These are phyloP conservation scores for Athene noctua DNA, from an alignment of 2,113 vertebrate species.

Conservation along the genomic window DNA sequence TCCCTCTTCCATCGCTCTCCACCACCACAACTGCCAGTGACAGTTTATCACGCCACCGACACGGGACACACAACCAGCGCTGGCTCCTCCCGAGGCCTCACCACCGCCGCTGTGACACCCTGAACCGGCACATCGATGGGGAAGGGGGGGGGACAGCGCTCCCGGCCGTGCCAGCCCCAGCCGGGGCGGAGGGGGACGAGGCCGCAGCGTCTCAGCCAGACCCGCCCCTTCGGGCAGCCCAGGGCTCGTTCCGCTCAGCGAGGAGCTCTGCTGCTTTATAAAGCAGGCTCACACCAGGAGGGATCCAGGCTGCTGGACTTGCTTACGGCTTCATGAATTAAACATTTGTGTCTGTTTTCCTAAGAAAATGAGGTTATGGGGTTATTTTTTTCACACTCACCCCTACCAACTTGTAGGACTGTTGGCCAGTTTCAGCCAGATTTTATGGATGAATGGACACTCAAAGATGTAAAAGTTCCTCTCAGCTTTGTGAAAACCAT, in stretches of 20 bases:
- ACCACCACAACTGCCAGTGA: not conserved
- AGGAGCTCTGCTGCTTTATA: not conserved
- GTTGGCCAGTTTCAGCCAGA: not conserved
- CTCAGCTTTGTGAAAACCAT: not conserved
- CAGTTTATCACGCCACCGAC: not conserved
- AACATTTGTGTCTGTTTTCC: not conserved
- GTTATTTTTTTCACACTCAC: not conserved
- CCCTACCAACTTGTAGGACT: not conserved
- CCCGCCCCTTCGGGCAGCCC: not conserved
- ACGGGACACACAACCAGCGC: not conserved
- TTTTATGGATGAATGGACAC: not conserved
- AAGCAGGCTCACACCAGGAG: not conserved
- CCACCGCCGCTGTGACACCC: not conserved
- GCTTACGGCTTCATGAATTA: not conserved
- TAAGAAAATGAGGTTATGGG: not conserved
- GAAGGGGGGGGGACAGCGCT: fast-evolving
- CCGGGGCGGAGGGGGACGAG: not conserved
- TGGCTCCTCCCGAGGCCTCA: not conserved
- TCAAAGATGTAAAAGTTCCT: not conserved
- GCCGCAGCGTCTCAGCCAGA: fast-evolving
- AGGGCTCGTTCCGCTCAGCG: not conserved
- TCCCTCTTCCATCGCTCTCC: not conserved
- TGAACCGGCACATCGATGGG: not conserved
- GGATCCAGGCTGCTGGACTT: not conserved
- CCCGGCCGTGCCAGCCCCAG: not conserved